Percentiles rank a stretch among this genome's conserved stretches.
phyloP scores from a whole-genome alignment of 2,888 invertebrate species.

The Strigamia maritima region DNA sequence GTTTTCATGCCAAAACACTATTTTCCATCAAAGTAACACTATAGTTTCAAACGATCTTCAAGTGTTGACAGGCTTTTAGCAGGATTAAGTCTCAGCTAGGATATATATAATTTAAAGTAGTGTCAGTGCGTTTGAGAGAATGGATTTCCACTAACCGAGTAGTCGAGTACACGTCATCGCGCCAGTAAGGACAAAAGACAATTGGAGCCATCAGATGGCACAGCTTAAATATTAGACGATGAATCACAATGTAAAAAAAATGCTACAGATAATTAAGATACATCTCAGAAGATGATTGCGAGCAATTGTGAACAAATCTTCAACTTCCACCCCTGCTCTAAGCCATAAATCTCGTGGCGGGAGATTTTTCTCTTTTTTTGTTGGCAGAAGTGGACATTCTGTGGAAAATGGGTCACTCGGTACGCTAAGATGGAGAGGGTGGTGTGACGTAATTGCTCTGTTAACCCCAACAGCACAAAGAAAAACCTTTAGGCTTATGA shows the following conservation, averaged over 20 bases:
- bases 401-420: slow-evolving; percentile 29
- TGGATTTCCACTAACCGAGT: background rate
- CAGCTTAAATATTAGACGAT: background rate
- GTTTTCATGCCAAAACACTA: background rate
- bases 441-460: slow-evolving; percentile 32
- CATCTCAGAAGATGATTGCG: background rate
- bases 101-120: slow-evolving; percentile 12
- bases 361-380: slow-evolving; percentile 18
- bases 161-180: background rate
- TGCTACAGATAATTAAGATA: slow-evolving; percentile 8
- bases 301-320: slow-evolving; percentile 26
- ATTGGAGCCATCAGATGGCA: background rate
- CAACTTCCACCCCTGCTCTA: background rate
- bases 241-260: background rate
- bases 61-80: slow-evolving; percentile 37
- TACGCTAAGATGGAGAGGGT: background rate
- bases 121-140: background rate
- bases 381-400: slow-evolving; percentile 23
- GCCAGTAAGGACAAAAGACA: background rate
- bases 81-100: slow-evolving; percentile 31
- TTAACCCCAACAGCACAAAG: slow-evolving; percentile 31
- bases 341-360: slow-evolving; percentile 20
- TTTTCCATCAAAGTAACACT: slow-evolving; percentile 1
- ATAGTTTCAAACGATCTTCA: slow-evolving; percentile 5
- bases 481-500: slow-evolving; percentile 16